Evolutionary conservation across 2,888 invertebrate species (phyloP).

Genomic region (Saturnia japonica): DNA sequence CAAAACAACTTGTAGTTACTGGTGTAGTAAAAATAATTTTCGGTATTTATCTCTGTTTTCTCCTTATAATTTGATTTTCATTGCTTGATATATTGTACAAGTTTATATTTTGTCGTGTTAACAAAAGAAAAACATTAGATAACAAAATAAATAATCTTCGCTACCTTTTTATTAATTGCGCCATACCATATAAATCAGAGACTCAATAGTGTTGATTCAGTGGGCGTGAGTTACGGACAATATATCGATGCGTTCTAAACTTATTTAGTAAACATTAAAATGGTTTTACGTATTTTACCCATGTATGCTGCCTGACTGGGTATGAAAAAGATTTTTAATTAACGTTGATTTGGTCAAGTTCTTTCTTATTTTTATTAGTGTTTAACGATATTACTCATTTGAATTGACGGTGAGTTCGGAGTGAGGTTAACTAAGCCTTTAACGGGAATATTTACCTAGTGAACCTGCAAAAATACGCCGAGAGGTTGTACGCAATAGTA

Average conservation of each 20-base stretch:
- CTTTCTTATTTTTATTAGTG: neutral
- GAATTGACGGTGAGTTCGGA: too few species aligned
- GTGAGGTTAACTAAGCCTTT: too few species aligned
- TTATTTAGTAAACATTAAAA: constrained; percentile 1
- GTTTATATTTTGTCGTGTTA: too few species aligned
- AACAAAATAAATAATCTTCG: neutral
- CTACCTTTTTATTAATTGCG: neutral
- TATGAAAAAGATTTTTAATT: neutral
- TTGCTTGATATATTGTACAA: too few species aligned
- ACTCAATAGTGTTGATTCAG: neutral
- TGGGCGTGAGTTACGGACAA: constrained; percentile 1
- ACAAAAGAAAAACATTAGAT: neutral
- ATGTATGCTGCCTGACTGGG: neutral
- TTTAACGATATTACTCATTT: neutral
- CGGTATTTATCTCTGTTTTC: too few species aligned
- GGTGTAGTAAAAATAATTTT: too few species aligned
- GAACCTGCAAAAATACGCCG: too few species aligned
- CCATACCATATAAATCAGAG: neutral
- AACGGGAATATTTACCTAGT: too few species aligned
- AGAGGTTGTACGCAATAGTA: too few species aligned
- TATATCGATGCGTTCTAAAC: neutral
- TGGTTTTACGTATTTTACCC: neutral
- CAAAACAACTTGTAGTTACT: too few species aligned
- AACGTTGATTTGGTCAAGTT: neutral
- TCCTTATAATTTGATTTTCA: too few species aligned